Evolutionary conservation across 2,797 vertebrate species (phyloP), one percentile per base, ranked within the genome.

Genomic region (Myripristis murdjan): DNA sequence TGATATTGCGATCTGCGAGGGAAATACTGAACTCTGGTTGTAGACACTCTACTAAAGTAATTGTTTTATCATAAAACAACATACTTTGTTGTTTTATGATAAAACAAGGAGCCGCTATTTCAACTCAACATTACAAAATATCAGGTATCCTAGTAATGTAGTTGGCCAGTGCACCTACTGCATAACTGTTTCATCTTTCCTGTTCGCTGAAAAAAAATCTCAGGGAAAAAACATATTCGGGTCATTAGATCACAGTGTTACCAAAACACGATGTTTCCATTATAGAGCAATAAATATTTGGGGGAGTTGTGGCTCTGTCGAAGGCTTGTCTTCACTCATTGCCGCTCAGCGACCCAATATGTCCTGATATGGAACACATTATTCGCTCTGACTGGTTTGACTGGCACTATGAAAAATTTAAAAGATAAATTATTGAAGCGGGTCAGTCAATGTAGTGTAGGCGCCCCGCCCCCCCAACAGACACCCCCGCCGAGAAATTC

Each of bases 311-410:
- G 16, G 43, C 16, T 18, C n/a, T 44, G 5, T 44, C 4, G 5
- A 3, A 6, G 43, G 16, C 43, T 18, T 6, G 16, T n/a, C 5
- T n/a, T 18, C 43, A 9, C 1, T 7, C 43, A 18, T 44, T 3
- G 5, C 43, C 16, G 1, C 43, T 44, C 43, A 18, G 4, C 7
- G 43, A 44, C 16, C 43, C 5, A 1, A n/a, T 9, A 18, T 8
- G 16, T 44, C 43, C 43, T 18, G n/a, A n/a, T n/a, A 18, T 18
- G 0, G 22, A n/a, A 14, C 26, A 1, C 31, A 20, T 22, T 28
- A 41, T 51, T 33, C 55, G 39, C 18, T 35, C 6, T 46, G 31
- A 28, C 18, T 48, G 26, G 8, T 62, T 54, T 61, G 33, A 54
- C 49, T 35, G 24, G 15, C 31, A 23, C 18, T 28, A 35, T 57